A percentile compares a stretch with the other conserved stretches of the same genome.
Evolutionary conservation across 30 jellyfish, hydroid and myxozoan species (phyloP).

Genomic region (Catostylus mosaicus): DNA sequence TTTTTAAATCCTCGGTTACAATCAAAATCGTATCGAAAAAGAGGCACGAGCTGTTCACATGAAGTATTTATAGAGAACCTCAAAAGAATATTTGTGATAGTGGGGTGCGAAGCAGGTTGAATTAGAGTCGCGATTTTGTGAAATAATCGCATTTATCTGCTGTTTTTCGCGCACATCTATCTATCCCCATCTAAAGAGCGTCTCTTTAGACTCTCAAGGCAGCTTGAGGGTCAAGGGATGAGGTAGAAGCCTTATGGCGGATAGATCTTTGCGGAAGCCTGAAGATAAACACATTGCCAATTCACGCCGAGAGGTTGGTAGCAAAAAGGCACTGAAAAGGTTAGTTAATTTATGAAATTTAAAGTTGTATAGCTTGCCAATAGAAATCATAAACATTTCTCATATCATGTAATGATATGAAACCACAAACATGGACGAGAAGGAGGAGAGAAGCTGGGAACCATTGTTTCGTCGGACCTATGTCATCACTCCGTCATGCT

Average conservation of each 20-base stretch:
- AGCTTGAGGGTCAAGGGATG: conserved; percentile 82
- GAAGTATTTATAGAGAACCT: conserved; percentile 50
- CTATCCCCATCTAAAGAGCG: neutral
- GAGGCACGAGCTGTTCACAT: conserved; percentile 25
- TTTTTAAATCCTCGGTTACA: neutral
- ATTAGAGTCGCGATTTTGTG: neutral
- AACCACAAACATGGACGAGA: neutral
- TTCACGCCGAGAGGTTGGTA: conserved; percentile 51
- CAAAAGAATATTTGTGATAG: conserved; percentile 18
- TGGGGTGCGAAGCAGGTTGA: conserved; percentile 51
- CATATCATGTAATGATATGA: too few relatives aligned
- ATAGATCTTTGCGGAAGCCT: conserved; percentile 74
- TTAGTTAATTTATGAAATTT: neutral
- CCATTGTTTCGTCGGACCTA: neutral
- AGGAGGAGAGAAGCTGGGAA: neutral
- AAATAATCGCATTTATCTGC: neutral
- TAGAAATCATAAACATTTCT: neutral
- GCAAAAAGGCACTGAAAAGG: conserved; percentile 40
- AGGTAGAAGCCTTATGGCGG: conserved; percentile 78
- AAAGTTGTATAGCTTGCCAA: neutral
- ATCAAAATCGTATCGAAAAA: neutral
- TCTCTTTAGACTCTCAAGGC: conserved; percentile 71
- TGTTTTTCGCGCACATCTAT: neutral
- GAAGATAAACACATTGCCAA: conserved; percentile 58
- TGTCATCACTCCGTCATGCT: conserved; percentile 27